Evolutionary conservation across 1,140 invertebrate genomes (phyloP).

Genomic region (Metopolophium dirhodum): DNA sequence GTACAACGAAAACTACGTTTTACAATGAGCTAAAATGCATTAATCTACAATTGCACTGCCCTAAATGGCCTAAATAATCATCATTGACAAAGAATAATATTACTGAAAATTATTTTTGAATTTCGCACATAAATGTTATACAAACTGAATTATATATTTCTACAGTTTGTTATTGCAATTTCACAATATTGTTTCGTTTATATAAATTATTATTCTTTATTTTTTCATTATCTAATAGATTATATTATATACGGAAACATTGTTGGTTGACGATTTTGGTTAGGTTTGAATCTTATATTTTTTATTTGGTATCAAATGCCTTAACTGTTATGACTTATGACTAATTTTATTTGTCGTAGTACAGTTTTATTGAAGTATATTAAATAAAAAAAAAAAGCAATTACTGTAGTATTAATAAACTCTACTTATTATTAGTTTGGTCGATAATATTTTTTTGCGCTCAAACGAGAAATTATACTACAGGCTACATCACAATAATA

Average conservation of each 20-base stretch:
- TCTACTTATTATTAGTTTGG: not conserved
- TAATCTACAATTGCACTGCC: not conserved
- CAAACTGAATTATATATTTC: not conserved
- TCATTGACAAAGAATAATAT: not conserved
- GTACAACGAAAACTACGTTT: not conserved
- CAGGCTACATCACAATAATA: not conserved
- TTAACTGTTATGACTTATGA: not conserved
- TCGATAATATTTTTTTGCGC: not conserved
- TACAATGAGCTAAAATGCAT: not conserved
- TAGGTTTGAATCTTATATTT: not conserved
- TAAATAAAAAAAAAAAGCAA: not conserved
- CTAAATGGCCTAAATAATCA: not conserved
- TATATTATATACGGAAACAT: not conserved
- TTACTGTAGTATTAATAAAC: not conserved
- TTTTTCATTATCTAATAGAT: not conserved
- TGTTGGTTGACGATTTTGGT: not conserved
- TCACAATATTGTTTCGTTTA: not conserved
- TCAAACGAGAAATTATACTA: not conserved
- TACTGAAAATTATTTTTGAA: not conserved
- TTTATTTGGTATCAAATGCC: not conserved
- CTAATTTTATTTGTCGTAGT: not conserved
- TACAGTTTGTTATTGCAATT: not conserved
- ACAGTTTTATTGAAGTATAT: not conserved
- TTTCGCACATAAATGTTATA: not conserved
- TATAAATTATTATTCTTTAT: not conserved